These are phyloP conservation scores for Pandemis cinnamomeana DNA, from an alignment of 2,888 invertebrate genomes.

Conservation along the genomic window DNA sequence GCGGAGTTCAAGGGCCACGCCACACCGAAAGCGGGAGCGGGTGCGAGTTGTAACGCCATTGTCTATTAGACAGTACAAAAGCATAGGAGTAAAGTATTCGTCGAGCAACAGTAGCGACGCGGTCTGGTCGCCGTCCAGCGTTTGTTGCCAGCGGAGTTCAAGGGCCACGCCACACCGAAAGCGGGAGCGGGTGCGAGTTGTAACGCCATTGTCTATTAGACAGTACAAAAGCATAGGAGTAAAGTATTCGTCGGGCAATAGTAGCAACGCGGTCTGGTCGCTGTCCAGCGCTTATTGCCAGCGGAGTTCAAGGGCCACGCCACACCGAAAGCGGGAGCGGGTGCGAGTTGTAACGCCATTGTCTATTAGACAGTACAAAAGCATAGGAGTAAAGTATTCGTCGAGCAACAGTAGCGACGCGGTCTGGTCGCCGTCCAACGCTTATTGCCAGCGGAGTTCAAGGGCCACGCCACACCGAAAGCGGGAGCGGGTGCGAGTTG, in stretches of 20 bases:
- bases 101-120: slow-evolving; percentile 42
- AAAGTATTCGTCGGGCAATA: slow-evolving; percentile 52
- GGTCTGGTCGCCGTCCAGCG: slow-evolving; percentile 39
- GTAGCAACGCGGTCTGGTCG: slow-evolving; percentile 37
- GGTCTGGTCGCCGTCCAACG: slow-evolving; percentile 41
- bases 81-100: slow-evolving; percentile 59
- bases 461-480: background rate
- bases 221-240: slow-evolving; percentile 43
- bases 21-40: background rate
- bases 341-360: too few species aligned
- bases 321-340: background rate
- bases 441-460: slow-evolving; percentile 27
- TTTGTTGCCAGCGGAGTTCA: slow-evolving; percentile 26
- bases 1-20: slow-evolving; percentile 10
- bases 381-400: slow-evolving; percentile 59
- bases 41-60: background rate
- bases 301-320: slow-evolving; percentile 9
- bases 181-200: slow-evolving; percentile 8
- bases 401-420: slow-evolving; percentile 42
- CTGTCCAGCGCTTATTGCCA: slow-evolving; percentile 32
- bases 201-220: background rate
- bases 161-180: background rate
- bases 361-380: too few species aligned
- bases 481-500: slow-evolving; percentile 9
- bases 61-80: too few species aligned